Base-by-base conservation (phyloP, 2,888 invertebrate species). In the Polydrusus pterygomalis region DNA sequence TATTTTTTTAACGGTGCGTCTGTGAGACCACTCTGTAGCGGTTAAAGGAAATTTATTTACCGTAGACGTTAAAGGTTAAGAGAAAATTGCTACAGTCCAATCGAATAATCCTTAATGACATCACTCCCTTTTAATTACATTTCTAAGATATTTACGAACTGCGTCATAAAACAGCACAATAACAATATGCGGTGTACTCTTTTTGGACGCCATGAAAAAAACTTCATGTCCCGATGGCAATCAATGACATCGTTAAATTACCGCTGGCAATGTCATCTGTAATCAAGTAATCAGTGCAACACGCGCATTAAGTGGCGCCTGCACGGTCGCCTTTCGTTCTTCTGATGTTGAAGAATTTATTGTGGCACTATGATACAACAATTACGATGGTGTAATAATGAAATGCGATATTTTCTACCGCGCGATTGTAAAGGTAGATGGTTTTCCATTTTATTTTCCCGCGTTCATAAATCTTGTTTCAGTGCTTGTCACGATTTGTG, bases 281-380 rank as follows among this genome's bases (percentile, higher is more conserved):
- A 54, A 54, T 71, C 71, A 54, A 54, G 56, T 64, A 64, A 63
- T 34, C 64, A 25, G 40, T 45, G 34, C 34, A 7, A 34, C 34
- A 34, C 34, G 34, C 40, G 56, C 64, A 71, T 71, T 64, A 71
- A 65, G 71, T 71, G 71, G 71, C 71, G 71, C 71, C 71, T 64
- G 56, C 54, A 71, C 43, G 54, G 25, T 25, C 47, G 64, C 15
- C 54, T 51, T 25, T 40, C 49, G 47, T 64, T 71, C 54, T 64
- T 71, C 18, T 17, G 40, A 67, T 54, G 40, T 67, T 54, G 67
- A 67, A 18, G 67, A 67, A 54, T 67, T 67, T 54, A 67, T 67
- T 54, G 40, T 67, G 9, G 49, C 30, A 13, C 67, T 47, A 51
- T 54, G 40, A 51, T 38, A 17, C 38, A 38, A 60, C 58, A 17